Evolutionary conservation across 2,113 vertebrate species (phyloP).

Genomic region (Morphnarchus princeps): DNA sequence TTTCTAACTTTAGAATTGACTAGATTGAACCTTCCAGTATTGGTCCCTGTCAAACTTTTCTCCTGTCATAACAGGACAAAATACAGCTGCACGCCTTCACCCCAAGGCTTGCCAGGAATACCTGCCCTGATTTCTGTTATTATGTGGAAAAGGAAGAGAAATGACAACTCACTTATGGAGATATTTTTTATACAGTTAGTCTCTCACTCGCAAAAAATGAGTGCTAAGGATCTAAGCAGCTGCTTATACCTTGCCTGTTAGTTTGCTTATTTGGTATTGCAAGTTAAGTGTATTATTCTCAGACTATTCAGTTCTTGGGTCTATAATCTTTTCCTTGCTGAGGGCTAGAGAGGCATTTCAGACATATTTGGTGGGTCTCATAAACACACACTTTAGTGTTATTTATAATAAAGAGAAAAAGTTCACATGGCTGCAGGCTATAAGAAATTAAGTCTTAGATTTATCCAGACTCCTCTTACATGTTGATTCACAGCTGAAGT

Average conservation of each 20-base stretch:
- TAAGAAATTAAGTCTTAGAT: background rate
- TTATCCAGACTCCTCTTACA: background rate
- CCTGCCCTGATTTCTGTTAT: background rate
- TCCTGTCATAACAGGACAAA: background rate
- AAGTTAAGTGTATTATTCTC: background rate
- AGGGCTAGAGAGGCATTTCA: background rate
- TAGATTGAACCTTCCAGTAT: background rate
- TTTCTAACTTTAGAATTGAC: background rate
- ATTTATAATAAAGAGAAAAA: background rate
- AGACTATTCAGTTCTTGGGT: background rate
- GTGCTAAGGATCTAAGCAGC: background rate
- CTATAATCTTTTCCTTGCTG: background rate
- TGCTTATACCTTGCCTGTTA: background rate
- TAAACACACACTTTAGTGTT: background rate
- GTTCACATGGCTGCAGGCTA: background rate
- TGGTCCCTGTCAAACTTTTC: background rate
- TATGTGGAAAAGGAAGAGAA: background rate
- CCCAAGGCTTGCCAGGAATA: background rate
- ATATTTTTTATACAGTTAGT: background rate
- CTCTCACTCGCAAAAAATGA: background rate
- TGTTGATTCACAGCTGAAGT: background rate
- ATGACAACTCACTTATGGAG: background rate
- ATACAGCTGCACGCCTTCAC: background rate
- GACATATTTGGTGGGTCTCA: background rate
- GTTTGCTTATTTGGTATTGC: background rate